phyloP scores from a whole-genome alignment of 2,797 vertebrate species.

The Sternotherus odoratus region DNA sequence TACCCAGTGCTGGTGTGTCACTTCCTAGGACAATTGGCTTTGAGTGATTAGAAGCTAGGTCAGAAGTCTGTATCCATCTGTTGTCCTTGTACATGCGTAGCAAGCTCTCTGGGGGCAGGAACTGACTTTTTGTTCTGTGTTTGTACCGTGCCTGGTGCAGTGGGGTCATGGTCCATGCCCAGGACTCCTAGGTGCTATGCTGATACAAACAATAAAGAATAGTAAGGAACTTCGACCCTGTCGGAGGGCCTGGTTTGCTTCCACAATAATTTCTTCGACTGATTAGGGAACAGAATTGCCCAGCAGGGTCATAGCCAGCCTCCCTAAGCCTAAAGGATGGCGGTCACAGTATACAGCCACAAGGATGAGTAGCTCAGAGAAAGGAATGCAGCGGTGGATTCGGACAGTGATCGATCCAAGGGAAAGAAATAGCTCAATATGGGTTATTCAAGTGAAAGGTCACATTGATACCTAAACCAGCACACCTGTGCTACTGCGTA shows the following conservation, averaged over 20 bases:
- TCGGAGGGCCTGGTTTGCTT: background rate
- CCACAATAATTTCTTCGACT: background rate
- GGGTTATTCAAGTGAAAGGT: background rate
- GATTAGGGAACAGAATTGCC: background rate
- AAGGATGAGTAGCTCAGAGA: background rate
- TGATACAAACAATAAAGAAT: background rate
- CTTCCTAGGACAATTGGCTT: background rate
- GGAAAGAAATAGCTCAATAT: background rate
- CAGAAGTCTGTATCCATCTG: background rate
- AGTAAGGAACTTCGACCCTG: background rate
- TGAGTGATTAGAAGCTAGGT: background rate
- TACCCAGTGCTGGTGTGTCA: background rate
- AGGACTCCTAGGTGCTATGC: background rate
- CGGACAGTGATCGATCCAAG: fast-evolving
- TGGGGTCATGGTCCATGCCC: too few relatives aligned
- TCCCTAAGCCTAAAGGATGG: background rate
- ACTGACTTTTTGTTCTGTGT: background rate
- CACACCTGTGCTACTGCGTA: background rate
- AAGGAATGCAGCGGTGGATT: background rate
- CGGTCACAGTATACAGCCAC: fast-evolving
- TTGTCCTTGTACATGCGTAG: too few relatives aligned
- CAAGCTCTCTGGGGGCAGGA: background rate
- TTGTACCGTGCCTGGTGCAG: background rate
- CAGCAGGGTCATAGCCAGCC: background rate
- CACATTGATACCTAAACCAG: background rate